Evolutionary conservation across 2,113 vertebrate species (phyloP).

Genomic region (Periophthalmodon schlosseri): DNA sequence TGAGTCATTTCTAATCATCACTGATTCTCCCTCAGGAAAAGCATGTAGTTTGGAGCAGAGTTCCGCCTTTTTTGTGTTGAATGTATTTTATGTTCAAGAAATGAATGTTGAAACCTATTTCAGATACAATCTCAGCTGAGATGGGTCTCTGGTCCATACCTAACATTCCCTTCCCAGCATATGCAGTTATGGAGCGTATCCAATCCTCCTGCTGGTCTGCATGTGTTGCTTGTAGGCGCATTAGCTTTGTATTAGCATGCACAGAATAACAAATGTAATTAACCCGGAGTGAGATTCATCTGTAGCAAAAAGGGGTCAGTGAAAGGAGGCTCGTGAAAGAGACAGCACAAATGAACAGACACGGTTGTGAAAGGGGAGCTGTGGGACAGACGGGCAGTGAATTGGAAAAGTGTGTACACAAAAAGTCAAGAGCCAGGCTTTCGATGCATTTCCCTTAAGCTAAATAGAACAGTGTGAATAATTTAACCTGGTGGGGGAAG

Average conservation of each 20-base stretch:
- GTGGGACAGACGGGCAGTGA: conserved; percentile 7
- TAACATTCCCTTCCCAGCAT: conserved; percentile 24
- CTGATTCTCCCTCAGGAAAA: no score
- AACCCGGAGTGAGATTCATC: conserved; percentile 47
- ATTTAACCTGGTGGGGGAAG: conserved; percentile 41
- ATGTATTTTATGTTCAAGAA: no score
- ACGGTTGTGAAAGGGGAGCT: conserved; percentile 21
- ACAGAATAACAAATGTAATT: conserved; percentile 61
- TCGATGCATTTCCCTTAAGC: conserved; percentile 30
- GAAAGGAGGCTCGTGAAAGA: neutral
- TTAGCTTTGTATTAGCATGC: conserved; percentile 48
- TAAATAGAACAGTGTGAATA: conserved; percentile 49
- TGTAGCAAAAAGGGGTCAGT: conserved; percentile 30
- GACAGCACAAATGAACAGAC: neutral
- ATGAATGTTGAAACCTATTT: no score
- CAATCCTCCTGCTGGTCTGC: conserved; percentile 55
- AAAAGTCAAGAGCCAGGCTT: conserved; percentile 15
- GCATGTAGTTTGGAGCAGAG: no score
- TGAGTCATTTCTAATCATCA: no score
- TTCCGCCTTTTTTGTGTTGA: no score
- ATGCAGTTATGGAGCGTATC: conserved; percentile 44
- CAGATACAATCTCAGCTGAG: conserved; percentile 7
- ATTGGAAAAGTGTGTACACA: neutral
- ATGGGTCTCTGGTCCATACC: conserved; percentile 11
- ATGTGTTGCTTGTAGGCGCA: conserved; percentile 43